Percentiles rank a stretch among this genome's conserved stretches.
Evolutionary conservation across 2,113 vertebrate genomes (phyloP).

Genomic region (Potamarius usumacintae): DNA sequence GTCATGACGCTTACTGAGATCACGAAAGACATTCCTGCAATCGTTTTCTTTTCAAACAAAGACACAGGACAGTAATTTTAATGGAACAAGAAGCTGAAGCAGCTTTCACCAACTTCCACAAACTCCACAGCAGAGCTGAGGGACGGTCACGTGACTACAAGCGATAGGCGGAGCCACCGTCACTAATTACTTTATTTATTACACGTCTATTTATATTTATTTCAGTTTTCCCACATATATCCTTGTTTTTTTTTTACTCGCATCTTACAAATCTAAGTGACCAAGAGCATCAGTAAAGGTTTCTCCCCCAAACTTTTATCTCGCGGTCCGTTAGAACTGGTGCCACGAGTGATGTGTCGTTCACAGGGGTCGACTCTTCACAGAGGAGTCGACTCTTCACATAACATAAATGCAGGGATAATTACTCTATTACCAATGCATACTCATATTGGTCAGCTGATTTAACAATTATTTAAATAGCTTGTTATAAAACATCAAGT

Average conservation of each 20-base stretch:
- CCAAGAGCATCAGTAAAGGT: neutral
- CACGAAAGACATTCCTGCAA: slow-evolving; percentile 78
- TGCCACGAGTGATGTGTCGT: neutral
- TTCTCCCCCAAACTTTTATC: neutral
- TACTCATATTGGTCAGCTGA: neutral
- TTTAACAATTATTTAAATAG: neutral
- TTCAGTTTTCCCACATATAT: neutral
- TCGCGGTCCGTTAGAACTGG: neutral
- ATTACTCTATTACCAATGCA: neutral
- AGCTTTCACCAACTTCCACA: slow-evolving; percentile 5
- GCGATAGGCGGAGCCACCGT: neutral
- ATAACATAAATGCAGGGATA: neutral
- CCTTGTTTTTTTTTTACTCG: neutral
- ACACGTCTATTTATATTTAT: neutral
- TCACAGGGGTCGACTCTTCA: neutral
- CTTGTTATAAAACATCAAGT: neutral
- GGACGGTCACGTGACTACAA: slow-evolving; percentile 1
- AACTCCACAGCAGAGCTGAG: neutral
- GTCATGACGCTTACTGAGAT: slow-evolving; percentile 87
- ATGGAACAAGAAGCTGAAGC: neutral
- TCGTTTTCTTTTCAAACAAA: slow-evolving; percentile 47
- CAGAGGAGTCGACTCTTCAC: neutral
- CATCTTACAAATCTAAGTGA: too few species aligned
- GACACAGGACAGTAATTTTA: neutral
- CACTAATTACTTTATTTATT: neutral